phyloP scores from a whole-genome alignment of 2,113 vertebrate species.

The Isurus oxyrinchus region DNA sequence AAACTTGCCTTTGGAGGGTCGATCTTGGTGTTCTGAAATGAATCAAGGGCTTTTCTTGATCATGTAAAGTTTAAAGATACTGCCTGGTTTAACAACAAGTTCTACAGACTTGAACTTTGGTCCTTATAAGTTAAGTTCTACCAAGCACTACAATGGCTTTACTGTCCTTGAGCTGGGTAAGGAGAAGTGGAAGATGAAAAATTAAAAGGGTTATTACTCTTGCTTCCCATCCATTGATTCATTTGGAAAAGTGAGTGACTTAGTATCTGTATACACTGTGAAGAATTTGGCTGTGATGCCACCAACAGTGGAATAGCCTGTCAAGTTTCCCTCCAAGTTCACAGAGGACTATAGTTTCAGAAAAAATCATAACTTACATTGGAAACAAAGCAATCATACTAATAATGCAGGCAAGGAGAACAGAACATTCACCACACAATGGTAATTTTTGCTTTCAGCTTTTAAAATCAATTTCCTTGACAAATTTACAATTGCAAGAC shows the following conservation, averaged over 20 bases:
- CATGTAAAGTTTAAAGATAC: neutral
- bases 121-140: neutral
- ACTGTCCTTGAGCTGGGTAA: neutral
- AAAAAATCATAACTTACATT: neutral
- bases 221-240: neutral
- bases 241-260: neutral
- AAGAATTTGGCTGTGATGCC: neutral
- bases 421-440: too few species aligned
- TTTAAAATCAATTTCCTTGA: neutral
- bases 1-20: neutral
- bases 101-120: neutral
- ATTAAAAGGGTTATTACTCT: neutral
- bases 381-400: neutral
- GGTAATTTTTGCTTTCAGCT: too few species aligned
- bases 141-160: neutral
- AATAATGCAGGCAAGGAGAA: neutral
- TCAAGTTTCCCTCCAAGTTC: too few species aligned
- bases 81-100: neutral
- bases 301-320: too few species aligned
- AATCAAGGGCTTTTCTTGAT: neutral
- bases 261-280: neutral
- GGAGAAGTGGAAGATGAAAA: neutral
- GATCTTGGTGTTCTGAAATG: neutral
- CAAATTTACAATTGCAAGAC: neutral
- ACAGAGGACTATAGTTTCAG: too few species aligned